Conservation (phyloP, 2,113 vertebrate genomes). For the Odontesthes bonariensis region DNA sequence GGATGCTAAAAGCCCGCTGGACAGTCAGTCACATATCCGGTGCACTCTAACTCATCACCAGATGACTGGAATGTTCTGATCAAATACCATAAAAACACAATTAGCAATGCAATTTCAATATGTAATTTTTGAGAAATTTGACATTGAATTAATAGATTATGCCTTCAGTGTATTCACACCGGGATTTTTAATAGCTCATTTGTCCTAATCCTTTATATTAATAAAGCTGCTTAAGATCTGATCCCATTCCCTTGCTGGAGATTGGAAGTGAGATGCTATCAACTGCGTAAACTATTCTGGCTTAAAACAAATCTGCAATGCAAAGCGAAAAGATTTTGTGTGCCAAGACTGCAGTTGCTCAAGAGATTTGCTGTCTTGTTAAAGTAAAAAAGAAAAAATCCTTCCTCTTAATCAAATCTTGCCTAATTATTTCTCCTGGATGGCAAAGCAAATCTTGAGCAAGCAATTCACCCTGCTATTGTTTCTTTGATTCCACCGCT, state of each 20-base stretch:
- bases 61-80: background rate
- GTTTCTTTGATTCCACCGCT: slow-evolving; percentile 34
- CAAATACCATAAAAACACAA: background rate
- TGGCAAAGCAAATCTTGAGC: slow-evolving; percentile 16
- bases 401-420: slow-evolving; percentile 37
- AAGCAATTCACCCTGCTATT: slow-evolving; percentile 35
- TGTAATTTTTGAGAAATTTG: background rate
- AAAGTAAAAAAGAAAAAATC: slow-evolving; percentile 58
- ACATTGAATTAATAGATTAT: background rate
- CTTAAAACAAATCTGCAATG: slow-evolving; percentile 58
- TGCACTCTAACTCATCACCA: background rate
- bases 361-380: slow-evolving; percentile 53
- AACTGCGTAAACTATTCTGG: slow-evolving; percentile 25
- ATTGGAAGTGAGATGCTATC: slow-evolving; percentile 44
- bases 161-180: background rate
- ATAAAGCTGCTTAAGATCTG: background rate
- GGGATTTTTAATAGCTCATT: slow-evolving; percentile 1
- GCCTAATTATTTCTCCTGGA: slow-evolving; percentile 50
- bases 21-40: background rate
- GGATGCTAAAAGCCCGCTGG: slow-evolving; percentile 22
- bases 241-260: slow-evolving; percentile 17
- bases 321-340: slow-evolving; percentile 47
- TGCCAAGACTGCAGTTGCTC: slow-evolving; percentile 59
- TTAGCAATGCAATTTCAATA: background rate
- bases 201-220: background rate